A percentile compares a stretch with the other conserved stretches of the same genome.
phyloP scores from a whole-genome alignment of 2,888 invertebrate genomes.

The Thymelicus acteon region DNA sequence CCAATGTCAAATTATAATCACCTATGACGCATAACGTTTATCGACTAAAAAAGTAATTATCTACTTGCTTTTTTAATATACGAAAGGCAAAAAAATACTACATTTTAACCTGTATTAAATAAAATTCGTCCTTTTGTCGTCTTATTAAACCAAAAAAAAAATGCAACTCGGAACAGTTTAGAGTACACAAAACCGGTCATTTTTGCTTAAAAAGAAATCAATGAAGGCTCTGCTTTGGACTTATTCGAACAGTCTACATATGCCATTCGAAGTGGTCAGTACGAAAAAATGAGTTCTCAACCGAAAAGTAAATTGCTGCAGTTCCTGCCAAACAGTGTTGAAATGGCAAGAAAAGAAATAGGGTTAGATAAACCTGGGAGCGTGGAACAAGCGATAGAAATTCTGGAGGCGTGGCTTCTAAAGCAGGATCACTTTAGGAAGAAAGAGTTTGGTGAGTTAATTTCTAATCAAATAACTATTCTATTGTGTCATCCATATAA shows the following conservation, averaged over 20 bases:
- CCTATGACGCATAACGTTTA: background rate
- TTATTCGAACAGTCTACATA: slow-evolving; percentile 7
- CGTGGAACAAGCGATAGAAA: slow-evolving; percentile 51
- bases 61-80: background rate
- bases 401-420: slow-evolving; percentile 57
- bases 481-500: too few species aligned
- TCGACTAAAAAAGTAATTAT: background rate
- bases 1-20: background rate
- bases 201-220: slow-evolving; percentile 7
- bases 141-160: background rate
- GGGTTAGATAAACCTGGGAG: slow-evolving; percentile 50
- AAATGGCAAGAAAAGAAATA: slow-evolving; percentile 48
- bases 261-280: slow-evolving; percentile 9
- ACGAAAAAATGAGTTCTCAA: slow-evolving; percentile 46
- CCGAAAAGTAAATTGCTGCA: slow-evolving; percentile 44
- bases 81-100: too few species aligned
- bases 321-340: slow-evolving; percentile 46
- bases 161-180: background rate
- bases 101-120: too few species aligned
- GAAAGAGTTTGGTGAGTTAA: slow-evolving; percentile 54
- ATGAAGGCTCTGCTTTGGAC: slow-evolving; percentile 2
- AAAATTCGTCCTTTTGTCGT: background rate
- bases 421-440: slow-evolving; percentile 55
- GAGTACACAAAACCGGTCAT: slow-evolving; percentile 15
- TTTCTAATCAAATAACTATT: background rate